Conservation (phyloP, 2,797 vertebrate species). For the Meriones psammophilus region DNA sequence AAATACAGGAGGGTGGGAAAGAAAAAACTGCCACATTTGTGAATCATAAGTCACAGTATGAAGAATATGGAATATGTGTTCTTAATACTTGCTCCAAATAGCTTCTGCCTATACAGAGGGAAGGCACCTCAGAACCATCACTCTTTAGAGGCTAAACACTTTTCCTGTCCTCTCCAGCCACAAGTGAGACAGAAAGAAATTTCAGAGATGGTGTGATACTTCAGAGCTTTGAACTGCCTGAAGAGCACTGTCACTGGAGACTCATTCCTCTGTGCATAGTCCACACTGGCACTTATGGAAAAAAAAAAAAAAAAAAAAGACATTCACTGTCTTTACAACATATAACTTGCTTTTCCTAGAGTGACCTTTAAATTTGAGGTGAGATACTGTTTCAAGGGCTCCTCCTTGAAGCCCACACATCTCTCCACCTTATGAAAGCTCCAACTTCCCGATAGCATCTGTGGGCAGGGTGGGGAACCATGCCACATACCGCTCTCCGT, state of each 20-base stretch:
- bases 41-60: neutral
- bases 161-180: neutral
- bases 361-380: neutral
- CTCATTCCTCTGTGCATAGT: neutral
- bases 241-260: neutral
- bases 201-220: neutral
- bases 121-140: rapidly evolving
- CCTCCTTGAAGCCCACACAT: neutral
- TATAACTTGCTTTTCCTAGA: neutral
- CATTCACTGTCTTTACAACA: neutral
- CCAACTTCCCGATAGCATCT: neutral
- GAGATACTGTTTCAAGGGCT: rapidly evolving
- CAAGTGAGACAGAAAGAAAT: neutral
- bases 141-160: neutral
- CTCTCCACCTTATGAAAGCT: neutral
- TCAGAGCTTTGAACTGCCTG: neutral
- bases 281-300: neutral
- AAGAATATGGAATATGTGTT: rapidly evolving
- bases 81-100: neutral
- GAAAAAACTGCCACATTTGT: neutral
- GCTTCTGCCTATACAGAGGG: rapidly evolving
- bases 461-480: neutral
- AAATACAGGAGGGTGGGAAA: neutral
- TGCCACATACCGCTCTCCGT: neutral
- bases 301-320: neutral